Base-by-base conservation (phyloP, 1,140 invertebrate genomes). In the Drosophila setifemur region DNA sequence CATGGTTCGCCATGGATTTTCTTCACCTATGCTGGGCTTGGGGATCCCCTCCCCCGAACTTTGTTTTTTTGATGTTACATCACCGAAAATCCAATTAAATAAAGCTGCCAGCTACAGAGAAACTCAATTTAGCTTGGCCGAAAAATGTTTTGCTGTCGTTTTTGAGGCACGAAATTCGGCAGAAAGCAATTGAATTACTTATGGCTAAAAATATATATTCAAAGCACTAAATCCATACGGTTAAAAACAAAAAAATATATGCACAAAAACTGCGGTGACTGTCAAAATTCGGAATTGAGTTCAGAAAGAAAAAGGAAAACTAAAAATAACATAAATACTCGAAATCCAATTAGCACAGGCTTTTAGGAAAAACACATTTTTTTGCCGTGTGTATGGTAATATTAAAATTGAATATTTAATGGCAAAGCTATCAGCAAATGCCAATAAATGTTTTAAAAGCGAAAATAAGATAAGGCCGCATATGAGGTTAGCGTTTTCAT, bases 371-470 rank as follows among this genome's bases (percentile, higher is more conserved):
- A n/a, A n/a, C 14, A 31, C 9, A 31, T 49, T 29, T 31, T 47
- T 31, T 23, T 11, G 8, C 5, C 14, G n/a, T 33, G 43, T 48
- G 57, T 40, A 53, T 35, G 45, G 31, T 21, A 43, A 64, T 73
- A 73, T 73, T 58, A n/a, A 40, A 63, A 64, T 77, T 69, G 58
- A 71, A 73, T 78, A 70, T 73, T 85, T 64, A 26, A 70, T 77
- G 26, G 23, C 23, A 12, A 50, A 31, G 57, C 39, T 33, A 76
- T 39, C 14, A 52, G 21, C 19, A 50, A 37, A 8, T 37, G 7
- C 21, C n/a, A 28, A 25, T 26, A 57, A 57, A 29, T 19, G 39
- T 8, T 16, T 12, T 16, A 33, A 16, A 18, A 55, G 4, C n/a
- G n/a, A 31, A 21, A 5, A 12, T 26, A 25, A 29, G 11, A 1